Conservation (phyloP, 2,888 invertebrate genomes). For the Epinotia brunnichana region DNA sequence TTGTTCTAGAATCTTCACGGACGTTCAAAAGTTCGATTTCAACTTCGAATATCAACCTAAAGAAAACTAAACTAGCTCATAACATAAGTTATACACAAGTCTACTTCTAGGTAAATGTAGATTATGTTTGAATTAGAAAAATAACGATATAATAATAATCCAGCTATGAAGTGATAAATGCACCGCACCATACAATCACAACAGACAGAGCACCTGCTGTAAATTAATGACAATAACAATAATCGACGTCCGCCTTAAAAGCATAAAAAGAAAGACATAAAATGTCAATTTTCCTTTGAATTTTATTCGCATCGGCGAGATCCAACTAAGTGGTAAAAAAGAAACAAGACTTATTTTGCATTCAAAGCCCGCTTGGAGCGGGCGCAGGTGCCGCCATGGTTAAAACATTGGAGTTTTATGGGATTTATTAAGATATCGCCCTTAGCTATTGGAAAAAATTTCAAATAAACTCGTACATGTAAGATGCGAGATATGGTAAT, state of each 20-base stretch:
- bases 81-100: neutral
- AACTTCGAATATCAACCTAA: constrained; percentile 7
- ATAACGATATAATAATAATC: constrained; percentile 11
- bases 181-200: constrained; percentile 18
- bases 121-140: neutral
- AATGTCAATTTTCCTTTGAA: constrained; percentile 74
- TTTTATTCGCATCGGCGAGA: constrained; percentile 74
- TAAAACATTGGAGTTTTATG: constrained; percentile 82
- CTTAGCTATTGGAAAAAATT: constrained; percentile 72
- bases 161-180: constrained; percentile 28
- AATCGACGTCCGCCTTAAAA: constrained; percentile 51
- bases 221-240: constrained; percentile 48
- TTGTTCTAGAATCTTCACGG: constrained; percentile 37
- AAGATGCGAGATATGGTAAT: neutral
- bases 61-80: neutral
- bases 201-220: constrained; percentile 39
- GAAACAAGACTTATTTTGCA: constrained; percentile 82
- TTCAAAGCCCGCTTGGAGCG: constrained; percentile 76
- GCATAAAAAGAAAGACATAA: constrained; percentile 59
- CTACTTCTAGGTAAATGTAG: neutral
- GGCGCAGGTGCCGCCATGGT: constrained; percentile 78
- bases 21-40: constrained; percentile 30
- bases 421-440: constrained; percentile 81
- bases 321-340: constrained; percentile 80
- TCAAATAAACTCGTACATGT: constrained; percentile 55